phyloP scores from a whole-genome alignment of 2,888 invertebrate species.

The Tachina grossa region DNA sequence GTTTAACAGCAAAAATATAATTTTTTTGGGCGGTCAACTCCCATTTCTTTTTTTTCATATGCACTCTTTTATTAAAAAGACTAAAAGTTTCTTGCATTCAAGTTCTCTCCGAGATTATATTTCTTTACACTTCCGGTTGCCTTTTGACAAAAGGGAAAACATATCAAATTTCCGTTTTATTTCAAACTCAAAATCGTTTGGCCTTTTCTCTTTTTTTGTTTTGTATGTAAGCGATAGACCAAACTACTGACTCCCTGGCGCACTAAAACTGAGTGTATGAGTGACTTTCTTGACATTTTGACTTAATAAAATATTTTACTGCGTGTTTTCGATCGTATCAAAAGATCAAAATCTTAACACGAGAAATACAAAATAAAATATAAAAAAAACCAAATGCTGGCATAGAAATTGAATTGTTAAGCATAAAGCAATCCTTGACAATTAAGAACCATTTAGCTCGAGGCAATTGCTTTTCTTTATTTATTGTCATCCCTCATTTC shows the following conservation, averaged over 20 bases:
- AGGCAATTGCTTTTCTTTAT: conserved; percentile 41
- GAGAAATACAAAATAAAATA: not conserved
- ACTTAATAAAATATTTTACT: conserved; percentile 62
- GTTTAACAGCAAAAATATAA: conserved; percentile 20
- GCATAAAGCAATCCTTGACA: conserved; percentile 48
- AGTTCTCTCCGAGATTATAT: conserved; percentile 1
- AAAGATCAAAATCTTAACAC: conserved; percentile 61
- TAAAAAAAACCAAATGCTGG: conserved; percentile 32
- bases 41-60: conserved; percentile 45
- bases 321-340: conserved; percentile 55
- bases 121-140: conserved; percentile 63
- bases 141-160: conserved; percentile 20
- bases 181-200: conserved; percentile 43
- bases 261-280: not conserved
- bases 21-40: conserved; percentile 51
- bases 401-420: conserved; percentile 18
- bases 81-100: conserved; percentile 7
- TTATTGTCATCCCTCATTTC: conserved; percentile 42
- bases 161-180: conserved; percentile 67
- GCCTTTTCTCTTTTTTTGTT: conserved; percentile 41
- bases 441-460: conserved; percentile 61
- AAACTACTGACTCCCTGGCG: not conserved
- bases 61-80: not conserved
- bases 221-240: conserved; percentile 2
- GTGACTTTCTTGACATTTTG: conserved; percentile 69